Base-by-base conservation (phyloP, 2,888 invertebrate genomes). In the Folsomia manolachei region DNA sequence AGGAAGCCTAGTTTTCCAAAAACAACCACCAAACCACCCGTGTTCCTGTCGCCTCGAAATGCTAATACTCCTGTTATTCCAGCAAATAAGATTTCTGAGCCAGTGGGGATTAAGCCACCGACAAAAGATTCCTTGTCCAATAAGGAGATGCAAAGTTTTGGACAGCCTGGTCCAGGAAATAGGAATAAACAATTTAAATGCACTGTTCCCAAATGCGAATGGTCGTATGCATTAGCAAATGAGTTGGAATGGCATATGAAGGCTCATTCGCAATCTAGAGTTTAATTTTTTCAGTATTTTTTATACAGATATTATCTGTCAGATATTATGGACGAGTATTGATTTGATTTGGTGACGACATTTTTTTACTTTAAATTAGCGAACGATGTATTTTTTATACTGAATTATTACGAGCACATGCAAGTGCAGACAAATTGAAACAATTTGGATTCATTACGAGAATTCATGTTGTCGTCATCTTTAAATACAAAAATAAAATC, bases 221-320 rank as follows among this genome's bases (percentile, higher is more conserved):
- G 69, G 69, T 21, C 62, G 11, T 69, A 69, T 63, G 51, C 62
- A 14, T 39, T 52, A n/a, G 51, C 69, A 1, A 51, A 69, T 19
- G 63, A 69, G 26, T n/a, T 69, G n/a, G 69, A 63, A 2, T 69
- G 69, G 69, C 69, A 69, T 19, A 63, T 69, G n/a, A 69, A 69
- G 26, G 69, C 69, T 51, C 69, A 69, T 51, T 63, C 62, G 11
- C 69, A 69, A 9, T 26, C 62, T 24, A 63, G 63, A 69, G 63
- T 69, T 21, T 69, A 51, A 63, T n/a, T n/a, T 39, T 39, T 39
- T 14, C 14, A 39, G 39, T 39, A 39, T 39, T 39, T 9, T 39
- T 39, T n/a, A n/a, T n/a, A n/a, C n/a, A n/a, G n/a, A n/a, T n/a
- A n/a, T n/a, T n/a, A n/a, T n/a, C n/a, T n/a, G n/a, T n/a, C n/a